These are phyloP conservation scores for Nomada fucata DNA, from an alignment of 2,888 invertebrate genomes.

Conservation along the genomic window DNA sequence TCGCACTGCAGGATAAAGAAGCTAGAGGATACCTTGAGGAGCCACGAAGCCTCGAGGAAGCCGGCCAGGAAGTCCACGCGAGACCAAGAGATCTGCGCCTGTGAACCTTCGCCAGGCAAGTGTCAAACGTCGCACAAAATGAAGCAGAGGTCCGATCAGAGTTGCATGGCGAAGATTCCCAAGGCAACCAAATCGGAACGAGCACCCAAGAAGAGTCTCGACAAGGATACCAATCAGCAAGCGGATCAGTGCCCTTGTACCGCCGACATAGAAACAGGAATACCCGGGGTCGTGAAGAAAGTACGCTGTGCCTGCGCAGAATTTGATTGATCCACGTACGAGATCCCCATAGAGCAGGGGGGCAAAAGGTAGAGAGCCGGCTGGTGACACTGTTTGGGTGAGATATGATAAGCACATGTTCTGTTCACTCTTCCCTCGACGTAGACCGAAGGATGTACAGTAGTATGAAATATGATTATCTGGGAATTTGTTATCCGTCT, in stretches of 20 bases:
- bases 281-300: conserved; percentile 13
- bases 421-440: too few species aligned
- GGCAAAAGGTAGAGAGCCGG: too few species aligned
- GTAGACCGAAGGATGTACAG: too few species aligned
- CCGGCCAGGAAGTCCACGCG: conserved; percentile 4
- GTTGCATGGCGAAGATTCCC: conserved; percentile 69
- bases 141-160: conserved; percentile 66
- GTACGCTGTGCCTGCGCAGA: conserved; percentile 54
- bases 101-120: background rate
- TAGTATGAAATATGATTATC: too few species aligned
- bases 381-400: background rate
- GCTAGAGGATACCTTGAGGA: background rate
- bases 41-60: background rate
- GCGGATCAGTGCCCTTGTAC: conserved; percentile 45
- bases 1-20: conserved; percentile 38
- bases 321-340: conserved; percentile 41
- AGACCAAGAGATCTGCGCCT: conserved; percentile 18
- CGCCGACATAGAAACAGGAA: background rate
- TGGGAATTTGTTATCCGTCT: background rate
- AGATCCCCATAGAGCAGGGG: background rate
- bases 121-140: background rate
- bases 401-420: background rate
- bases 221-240: background rate
- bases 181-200: conserved; percentile 8
- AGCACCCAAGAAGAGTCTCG: background rate